phyloP scores from a whole-genome alignment of 2,797 vertebrate species.

The Hyperoplus immaculatus region DNA sequence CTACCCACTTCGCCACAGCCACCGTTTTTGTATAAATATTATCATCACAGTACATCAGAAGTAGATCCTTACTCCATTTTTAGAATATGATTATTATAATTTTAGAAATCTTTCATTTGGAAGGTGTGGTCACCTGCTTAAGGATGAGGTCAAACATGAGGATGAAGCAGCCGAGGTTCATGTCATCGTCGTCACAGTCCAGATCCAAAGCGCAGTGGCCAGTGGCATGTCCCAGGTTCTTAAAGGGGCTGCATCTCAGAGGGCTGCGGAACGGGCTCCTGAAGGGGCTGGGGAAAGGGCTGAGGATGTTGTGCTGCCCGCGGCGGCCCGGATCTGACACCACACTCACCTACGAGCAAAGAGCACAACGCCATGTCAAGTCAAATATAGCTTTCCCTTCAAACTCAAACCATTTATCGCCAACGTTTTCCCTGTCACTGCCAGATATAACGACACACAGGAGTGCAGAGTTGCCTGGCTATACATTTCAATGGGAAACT shows the following conservation, averaged over 20 bases:
- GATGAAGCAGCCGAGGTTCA: constrained; percentile 99
- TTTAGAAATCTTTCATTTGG: not conserved
- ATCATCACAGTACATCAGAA: not conserved
- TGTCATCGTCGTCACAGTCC: constrained; percentile 98
- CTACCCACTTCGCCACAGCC: too few species aligned
- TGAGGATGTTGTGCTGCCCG: constrained; percentile 92
- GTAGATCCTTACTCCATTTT: not conserved
- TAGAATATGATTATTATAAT: not conserved
- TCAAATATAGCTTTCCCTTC: constrained; percentile 12
- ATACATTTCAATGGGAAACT: constrained; percentile 53
- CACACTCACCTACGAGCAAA: constrained; percentile 90
- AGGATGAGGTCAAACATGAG: constrained; percentile 99
- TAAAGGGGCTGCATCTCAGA: constrained; percentile 93
- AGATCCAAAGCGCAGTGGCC: constrained; percentile 94
- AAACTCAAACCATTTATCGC: not conserved
- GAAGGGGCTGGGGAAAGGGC: constrained; percentile 98
- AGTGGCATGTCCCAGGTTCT: constrained; percentile 93
- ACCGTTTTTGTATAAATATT: not conserved
- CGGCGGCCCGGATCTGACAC: constrained; percentile 96
- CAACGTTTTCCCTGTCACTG: not conserved
- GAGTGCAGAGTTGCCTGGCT: not conserved
- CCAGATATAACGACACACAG: constrained; percentile 8
- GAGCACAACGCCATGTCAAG: not conserved
- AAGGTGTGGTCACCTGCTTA: constrained; percentile 90
- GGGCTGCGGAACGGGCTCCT: constrained; percentile 97